Percentiles rank a stretch among this genome's conserved stretches.
These are phyloP conservation scores for Netelia virgata DNA, from an alignment of 2,888 invertebrate genomes.

Conservation along the genomic window DNA sequence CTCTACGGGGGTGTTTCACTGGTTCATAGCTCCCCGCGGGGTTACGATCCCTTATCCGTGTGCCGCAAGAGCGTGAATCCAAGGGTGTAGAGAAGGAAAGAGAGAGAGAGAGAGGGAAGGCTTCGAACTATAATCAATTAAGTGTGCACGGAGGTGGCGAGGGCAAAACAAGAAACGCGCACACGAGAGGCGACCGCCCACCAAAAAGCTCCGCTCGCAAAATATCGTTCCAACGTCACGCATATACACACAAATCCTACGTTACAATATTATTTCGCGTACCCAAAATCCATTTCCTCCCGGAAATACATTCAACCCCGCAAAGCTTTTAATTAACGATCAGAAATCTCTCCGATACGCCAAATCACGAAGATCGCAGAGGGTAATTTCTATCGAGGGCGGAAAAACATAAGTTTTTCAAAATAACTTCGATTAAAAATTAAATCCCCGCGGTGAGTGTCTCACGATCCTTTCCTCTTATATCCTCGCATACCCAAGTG, in stretches of 20 bases:
- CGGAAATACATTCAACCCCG: not conserved
- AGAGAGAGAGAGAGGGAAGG: conserved; percentile 52
- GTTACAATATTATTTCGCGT: not conserved
- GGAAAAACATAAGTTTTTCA: conserved; percentile 33
- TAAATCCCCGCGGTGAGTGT: conserved; percentile 44
- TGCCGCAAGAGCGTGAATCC: conserved; percentile 37
- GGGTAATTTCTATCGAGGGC: conserved; percentile 1
- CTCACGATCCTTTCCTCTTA: conserved; percentile 16
- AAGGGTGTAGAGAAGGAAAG: conserved; percentile 21
- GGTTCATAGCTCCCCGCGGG: conserved; percentile 38
- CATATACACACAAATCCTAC: not conserved
- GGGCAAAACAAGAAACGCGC: conserved; percentile 77
- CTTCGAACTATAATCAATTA: conserved; percentile 82
- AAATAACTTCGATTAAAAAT: conserved; percentile 62
- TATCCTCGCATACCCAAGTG: conserved; percentile 24
- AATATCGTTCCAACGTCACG: conserved; percentile 69
- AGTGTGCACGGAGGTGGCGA: conserved; percentile 64
- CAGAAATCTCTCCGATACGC: not conserved
- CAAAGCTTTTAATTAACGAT: conserved; percentile 5
- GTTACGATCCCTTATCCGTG: conserved; percentile 34
- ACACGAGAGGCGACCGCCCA: not conserved
- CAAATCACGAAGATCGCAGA: conserved; percentile 2
- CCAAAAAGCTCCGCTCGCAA: conserved; percentile 55
- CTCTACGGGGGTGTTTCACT: conserved; percentile 53
- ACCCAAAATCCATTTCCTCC: conserved; percentile 20